These are phyloP conservation scores for Heliangelus exortis DNA, from an alignment of 2,797 vertebrate genomes.

Conservation along the genomic window DNA sequence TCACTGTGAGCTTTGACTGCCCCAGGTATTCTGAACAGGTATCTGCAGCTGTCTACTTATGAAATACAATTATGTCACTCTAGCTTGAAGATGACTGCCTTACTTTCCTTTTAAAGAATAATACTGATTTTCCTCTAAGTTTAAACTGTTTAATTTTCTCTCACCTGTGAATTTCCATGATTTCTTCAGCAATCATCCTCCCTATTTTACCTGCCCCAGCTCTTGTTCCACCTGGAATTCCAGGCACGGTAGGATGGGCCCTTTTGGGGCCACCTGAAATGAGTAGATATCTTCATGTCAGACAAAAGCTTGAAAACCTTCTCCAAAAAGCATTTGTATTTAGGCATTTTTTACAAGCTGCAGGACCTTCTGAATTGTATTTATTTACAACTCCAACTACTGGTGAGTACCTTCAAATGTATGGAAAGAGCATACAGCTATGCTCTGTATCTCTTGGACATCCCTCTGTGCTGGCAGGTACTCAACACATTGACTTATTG, in stretches of 20 bases:
- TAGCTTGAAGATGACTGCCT: background rate
- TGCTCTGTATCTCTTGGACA: background rate
- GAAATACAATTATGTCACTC: background rate
- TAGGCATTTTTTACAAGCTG: background rate
- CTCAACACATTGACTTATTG: background rate
- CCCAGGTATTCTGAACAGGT: background rate
- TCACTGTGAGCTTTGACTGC: background rate
- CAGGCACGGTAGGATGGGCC: conserved; percentile 91
- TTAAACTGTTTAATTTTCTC: background rate
- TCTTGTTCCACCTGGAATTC: conserved; percentile 95
- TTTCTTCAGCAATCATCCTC: conserved; percentile 99
- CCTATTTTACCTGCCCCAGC: conserved; percentile 98
- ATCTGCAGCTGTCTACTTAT: background rate
- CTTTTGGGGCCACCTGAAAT: conserved; percentile 88
- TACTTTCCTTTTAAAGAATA: background rate
- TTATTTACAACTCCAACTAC: background rate
- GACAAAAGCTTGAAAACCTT: background rate
- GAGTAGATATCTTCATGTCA: background rate
- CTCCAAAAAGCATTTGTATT: background rate
- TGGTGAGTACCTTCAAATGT: background rate
- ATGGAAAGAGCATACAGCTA: background rate
- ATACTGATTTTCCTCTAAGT: background rate
- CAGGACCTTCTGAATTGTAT: background rate
- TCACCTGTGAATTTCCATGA: conserved; percentile 99
- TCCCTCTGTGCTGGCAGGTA: background rate